Evolutionary conservation across 2,797 vertebrate species (phyloP).

Genomic region (Poecilia wingei): DNA sequence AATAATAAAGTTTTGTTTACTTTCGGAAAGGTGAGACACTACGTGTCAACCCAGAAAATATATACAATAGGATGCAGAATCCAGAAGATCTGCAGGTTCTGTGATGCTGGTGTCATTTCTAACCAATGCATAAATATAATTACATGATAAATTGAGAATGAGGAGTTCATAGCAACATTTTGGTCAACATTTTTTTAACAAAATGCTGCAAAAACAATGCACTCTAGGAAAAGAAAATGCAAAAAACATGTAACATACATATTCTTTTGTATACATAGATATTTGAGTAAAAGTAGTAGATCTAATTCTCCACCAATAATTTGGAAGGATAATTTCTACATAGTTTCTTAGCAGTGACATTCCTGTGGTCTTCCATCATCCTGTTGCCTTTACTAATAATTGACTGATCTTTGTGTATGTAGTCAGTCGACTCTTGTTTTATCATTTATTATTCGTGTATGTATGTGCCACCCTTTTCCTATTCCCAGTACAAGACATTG

Average conservation of each 20-base stretch:
- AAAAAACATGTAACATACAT: neutral
- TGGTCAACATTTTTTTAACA: neutral
- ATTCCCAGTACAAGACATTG: neutral
- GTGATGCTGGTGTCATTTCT: conserved; percentile 20
- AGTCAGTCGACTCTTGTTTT: neutral
- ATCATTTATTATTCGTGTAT: neutral
- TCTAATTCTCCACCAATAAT: neutral
- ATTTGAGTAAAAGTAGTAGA: neutral
- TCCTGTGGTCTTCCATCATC: neutral
- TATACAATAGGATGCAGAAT: conserved; percentile 9
- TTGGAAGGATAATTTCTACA: neutral
- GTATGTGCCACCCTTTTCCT: neutral
- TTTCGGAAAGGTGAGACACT: conserved; percentile 3
- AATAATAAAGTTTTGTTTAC: neutral
- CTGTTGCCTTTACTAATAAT: neutral
- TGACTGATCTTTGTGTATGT: neutral
- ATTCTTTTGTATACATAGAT: neutral
- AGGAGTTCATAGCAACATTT: neutral
- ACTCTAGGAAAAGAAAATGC: neutral
- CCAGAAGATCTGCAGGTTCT: neutral
- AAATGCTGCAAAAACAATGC: neutral
- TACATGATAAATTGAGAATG: neutral
- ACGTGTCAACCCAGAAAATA: conserved; percentile 18
- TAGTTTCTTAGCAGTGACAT: neutral
- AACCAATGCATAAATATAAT: conserved; percentile 17